A percentile compares a stretch with the other conserved stretches of the same genome.
These are phyloP conservation scores for Acrobasis consociella DNA, from an alignment of 2,888 invertebrate genomes.

Conservation along the genomic window DNA sequence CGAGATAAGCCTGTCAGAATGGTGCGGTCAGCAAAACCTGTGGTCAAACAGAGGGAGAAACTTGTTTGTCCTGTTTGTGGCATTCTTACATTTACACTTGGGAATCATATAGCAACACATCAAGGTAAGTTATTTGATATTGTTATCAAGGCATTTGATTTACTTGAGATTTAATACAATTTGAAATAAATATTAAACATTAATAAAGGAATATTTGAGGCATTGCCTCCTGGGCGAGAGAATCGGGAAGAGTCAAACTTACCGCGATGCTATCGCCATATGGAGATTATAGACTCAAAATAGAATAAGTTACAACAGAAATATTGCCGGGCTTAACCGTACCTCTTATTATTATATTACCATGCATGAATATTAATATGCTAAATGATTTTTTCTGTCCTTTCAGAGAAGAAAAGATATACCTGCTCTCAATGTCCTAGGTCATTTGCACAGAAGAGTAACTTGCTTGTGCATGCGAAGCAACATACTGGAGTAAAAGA, in stretches of 20 bases:
- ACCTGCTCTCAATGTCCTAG: conserved; percentile 72
- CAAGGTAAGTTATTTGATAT: conserved; percentile 57
- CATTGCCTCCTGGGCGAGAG: no score
- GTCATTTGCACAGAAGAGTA: conserved; percentile 73
- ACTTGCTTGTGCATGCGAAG: conserved; percentile 67
- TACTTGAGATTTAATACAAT: no score
- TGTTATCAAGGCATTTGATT: no score
- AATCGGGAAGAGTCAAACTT: no score
- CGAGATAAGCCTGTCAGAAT: conserved; percentile 58
- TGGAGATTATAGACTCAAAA: no score
- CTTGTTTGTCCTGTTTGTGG: conserved; percentile 79
- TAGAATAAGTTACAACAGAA: no score
- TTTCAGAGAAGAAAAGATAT: conserved; percentile 73
- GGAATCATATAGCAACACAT: conserved; percentile 76
- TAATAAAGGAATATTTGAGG: no score
- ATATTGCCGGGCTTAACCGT: background rate
- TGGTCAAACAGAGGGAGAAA: conserved; percentile 68
- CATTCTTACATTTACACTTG: conserved; percentile 72
- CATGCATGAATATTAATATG: no score
- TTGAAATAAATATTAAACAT: no score
- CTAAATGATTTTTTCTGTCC: conserved; percentile 28
- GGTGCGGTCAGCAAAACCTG: conserved; percentile 49
- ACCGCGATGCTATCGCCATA: no score
- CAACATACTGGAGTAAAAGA: conserved; percentile 76
- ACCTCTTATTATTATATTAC: no score